Base-by-base conservation (phyloP, 2,888 invertebrate genomes). In the Diachrysia chrysitis region DNA sequence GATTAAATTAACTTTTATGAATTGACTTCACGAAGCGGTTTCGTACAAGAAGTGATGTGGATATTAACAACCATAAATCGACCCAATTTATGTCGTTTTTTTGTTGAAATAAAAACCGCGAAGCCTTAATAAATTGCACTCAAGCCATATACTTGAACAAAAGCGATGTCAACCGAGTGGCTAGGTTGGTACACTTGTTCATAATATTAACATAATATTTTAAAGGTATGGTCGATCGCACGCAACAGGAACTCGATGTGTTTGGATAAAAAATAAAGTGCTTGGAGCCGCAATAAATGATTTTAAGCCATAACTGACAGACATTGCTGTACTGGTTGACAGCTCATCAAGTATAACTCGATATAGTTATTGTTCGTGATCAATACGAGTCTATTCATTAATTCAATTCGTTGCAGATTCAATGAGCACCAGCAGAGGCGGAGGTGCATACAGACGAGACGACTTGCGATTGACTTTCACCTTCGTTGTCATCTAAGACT, bases 391-490 rank as follows among this genome's bases (percentile, higher is more conserved):
- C 76, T 81, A 83, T 87, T 87, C 81, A 85, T 85, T 83, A 82
- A 85, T 85, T 84, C 83, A 77, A 78, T 83, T 84, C 78, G 78
- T 83, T 79, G 78, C 80, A 80, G 81, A 82, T 82, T 83, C 81
- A 79, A 83, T 81, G 82, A 78, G 79, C 81, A 81, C 75, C 76
- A 77, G 78, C 75, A 68, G 76, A 73, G 81, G 75, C 74, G 68
- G 79, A 79, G 86, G 79, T 85, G 87, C 82, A 87, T 87, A 82
- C 85, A 83, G 85, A 85, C 81, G 76, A 85, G 85, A 88, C 83
- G 80, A 85, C 81, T 85, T 74, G 83, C 79, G 78, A 77, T 81
- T 86, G 85, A 87, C 87, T 88, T 87, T 87, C 87, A 88, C 89
- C 89, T 88, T 87, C 87, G 76, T 69, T 76, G 80, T 80, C 85